These are phyloP conservation scores for Oscarella lobularis DNA, from an alignment of 37 sponge, comb jelly and placozoan genomes.

Conservation along the genomic window DNA sequence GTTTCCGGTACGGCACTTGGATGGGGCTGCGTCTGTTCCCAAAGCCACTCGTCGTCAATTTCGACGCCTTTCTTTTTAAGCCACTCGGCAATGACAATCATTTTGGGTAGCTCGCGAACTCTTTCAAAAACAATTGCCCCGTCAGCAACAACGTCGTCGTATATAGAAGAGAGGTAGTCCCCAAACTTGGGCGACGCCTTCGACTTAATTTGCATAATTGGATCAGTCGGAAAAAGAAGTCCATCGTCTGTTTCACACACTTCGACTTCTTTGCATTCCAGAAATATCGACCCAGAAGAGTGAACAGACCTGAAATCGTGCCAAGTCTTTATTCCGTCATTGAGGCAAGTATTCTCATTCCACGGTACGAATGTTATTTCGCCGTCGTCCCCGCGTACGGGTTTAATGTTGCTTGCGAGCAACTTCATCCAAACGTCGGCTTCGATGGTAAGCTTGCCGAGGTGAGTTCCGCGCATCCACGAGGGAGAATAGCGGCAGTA, in stretches of 20 bases:
- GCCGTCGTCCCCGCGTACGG: too few relatives aligned
- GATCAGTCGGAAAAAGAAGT: slow-evolving; percentile 21
- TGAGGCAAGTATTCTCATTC: too few relatives aligned
- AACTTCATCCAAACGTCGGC: slow-evolving; percentile 35
- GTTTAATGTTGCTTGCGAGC: background rate
- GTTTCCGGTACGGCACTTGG: too few relatives aligned
- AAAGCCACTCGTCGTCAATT: slow-evolving; percentile 21
- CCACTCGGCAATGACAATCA: slow-evolving; percentile 25
- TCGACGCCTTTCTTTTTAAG: slow-evolving; percentile 13
- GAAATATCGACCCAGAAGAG: too few relatives aligned
- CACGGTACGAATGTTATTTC: too few relatives aligned
- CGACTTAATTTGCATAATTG: slow-evolving; percentile 17
- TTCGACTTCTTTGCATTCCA: too few relatives aligned
- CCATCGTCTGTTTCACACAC: slow-evolving; percentile 4
- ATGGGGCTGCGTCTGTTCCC: background rate
- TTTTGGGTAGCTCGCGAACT: slow-evolving; percentile 21
- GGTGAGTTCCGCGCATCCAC: slow-evolving; percentile 17
- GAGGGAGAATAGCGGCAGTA: slow-evolving; percentile 17
- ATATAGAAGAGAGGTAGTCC: slow-evolving; percentile 14
- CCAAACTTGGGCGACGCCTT: background rate
- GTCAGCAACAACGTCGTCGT: slow-evolving; percentile 10
- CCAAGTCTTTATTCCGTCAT: slow-evolving; percentile 9
- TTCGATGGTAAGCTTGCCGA: slow-evolving; percentile 25
- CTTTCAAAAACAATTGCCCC: slow-evolving; percentile 28
- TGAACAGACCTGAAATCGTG: too few relatives aligned